phyloP scores from a whole-genome alignment of 1,140 invertebrate genomes.

The Lysiphlebus fabarum region DNA sequence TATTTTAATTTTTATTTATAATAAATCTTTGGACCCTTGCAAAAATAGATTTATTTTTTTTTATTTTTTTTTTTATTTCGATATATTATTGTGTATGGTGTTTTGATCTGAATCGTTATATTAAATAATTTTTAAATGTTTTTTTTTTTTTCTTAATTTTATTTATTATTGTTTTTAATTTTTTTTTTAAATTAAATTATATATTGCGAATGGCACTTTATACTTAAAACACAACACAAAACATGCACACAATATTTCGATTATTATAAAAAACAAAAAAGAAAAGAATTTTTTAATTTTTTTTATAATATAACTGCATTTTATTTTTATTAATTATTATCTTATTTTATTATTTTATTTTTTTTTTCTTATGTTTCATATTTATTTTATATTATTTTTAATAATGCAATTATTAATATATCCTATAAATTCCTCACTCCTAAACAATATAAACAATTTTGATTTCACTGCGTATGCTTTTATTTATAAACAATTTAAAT shows the following conservation, averaged over 20 bases:
- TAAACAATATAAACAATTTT: neutral
- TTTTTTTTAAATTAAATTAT: no score
- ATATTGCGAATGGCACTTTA: constrained; percentile 32
- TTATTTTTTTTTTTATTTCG: no score
- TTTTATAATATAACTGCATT: no score
- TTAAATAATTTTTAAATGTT: neutral
- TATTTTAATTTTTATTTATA: constrained; percentile 19
- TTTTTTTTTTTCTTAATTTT: constrained; percentile 3
- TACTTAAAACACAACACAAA: constrained; percentile 45
- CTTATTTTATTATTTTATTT: constrained; percentile 10
- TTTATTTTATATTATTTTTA: neutral
- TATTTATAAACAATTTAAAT: constrained; percentile 25
- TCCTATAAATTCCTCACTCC: constrained; percentile 1
- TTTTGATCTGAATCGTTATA: constrained; percentile 22
- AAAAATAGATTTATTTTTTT: no score
- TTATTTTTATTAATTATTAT: neutral
- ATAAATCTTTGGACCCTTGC: constrained; percentile 2
- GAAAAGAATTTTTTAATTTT: neutral
- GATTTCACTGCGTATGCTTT: constrained; percentile 10
- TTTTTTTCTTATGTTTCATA: neutral
- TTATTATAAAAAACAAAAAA: constrained; percentile 13
- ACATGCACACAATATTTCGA: constrained; percentile 39
- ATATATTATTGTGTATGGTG: constrained; percentile 37
- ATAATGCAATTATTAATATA: constrained; percentile 9
- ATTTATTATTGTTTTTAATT: constrained; percentile 27